A percentile compares a stretch with the other conserved stretches of the same genome.
Conservation (phyloP, 2,888 invertebrate species). For the Dicycla oo region DNA sequence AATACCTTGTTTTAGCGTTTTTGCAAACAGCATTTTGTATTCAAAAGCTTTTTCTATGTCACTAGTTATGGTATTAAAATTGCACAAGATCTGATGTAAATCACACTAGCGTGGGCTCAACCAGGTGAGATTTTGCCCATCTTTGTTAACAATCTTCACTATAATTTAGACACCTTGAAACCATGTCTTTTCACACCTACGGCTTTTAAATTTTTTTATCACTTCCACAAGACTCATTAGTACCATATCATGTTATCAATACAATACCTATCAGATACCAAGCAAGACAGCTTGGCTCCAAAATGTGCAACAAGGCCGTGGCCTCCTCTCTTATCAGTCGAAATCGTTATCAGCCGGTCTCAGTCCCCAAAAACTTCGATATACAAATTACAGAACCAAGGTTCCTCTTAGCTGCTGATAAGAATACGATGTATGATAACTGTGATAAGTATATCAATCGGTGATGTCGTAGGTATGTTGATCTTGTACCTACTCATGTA, state of each 20-base stretch:
- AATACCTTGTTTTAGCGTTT: too few relatives aligned
- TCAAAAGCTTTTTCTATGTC: background rate
- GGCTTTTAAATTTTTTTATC: constrained; percentile 14
- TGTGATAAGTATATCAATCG: too few relatives aligned
- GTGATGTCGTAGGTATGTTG: constrained; percentile 38
- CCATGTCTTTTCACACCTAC: constrained; percentile 1
- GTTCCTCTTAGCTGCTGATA: constrained; percentile 57
- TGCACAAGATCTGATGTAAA: background rate
- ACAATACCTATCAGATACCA: constrained; percentile 29
- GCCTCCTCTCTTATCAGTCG: constrained; percentile 34
- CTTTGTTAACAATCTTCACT: background rate
- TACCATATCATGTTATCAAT: constrained; percentile 24
- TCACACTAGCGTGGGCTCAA: background rate
- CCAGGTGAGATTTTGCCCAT: background rate
- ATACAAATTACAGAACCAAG: constrained; percentile 52
- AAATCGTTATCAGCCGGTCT: constrained; percentile 31
- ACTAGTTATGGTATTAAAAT: background rate
- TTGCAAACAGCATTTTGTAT: too few relatives aligned
- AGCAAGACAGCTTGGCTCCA: constrained; percentile 57
- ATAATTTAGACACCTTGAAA: constrained; percentile 2
- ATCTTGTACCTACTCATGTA: too few relatives aligned
- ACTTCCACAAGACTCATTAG: constrained; percentile 14
- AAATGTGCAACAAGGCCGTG: constrained; percentile 47
- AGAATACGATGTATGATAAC: constrained; percentile 61
- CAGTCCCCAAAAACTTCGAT: constrained; percentile 33